Percentiles rank a stretch among this genome's conserved stretches.
Conservation (phyloP, 1,140 invertebrate genomes). For the Neodiprion pinetum region DNA sequence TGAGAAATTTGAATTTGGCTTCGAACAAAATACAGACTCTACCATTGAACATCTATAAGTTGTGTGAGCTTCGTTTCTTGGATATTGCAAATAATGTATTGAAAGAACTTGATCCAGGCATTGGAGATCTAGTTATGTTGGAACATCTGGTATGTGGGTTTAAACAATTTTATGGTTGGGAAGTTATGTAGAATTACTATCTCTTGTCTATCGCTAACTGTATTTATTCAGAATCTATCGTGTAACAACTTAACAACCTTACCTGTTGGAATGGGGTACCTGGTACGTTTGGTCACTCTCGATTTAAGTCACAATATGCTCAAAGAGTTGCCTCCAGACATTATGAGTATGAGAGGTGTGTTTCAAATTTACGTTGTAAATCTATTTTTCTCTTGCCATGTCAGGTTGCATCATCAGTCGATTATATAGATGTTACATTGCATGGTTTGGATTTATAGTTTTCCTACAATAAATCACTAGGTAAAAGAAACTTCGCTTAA, state of each 20-base stretch:
- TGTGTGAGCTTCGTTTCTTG: constrained; percentile 73
- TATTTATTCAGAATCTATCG: constrained; percentile 66
- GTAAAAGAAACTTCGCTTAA: neutral
- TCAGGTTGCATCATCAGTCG: constrained; percentile 11
- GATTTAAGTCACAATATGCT: constrained; percentile 69
- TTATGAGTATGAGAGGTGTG: constrained; percentile 65
- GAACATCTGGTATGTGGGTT: constrained; percentile 66
- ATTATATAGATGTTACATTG: constrained; percentile 2
- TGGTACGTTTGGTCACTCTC: constrained; percentile 65
- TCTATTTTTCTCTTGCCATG: neutral
- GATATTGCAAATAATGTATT: constrained; percentile 73
- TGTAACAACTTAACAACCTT: constrained; percentile 65
- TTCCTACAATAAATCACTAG: neutral
- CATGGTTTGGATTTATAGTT: constrained; percentile 12
- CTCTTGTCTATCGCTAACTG: constrained; percentile 24
- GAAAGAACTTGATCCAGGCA: constrained; percentile 65
- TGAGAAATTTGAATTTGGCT: constrained; percentile 81
- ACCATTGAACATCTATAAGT: constrained; percentile 69
- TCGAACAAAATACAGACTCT: constrained; percentile 76
- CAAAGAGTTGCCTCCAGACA: constrained; percentile 64
- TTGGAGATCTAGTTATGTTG: constrained; percentile 79
- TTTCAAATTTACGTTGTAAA: constrained; percentile 20
- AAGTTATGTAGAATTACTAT: constrained; percentile 4
- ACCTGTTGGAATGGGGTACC: constrained; percentile 66
- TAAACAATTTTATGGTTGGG: constrained; percentile 17